phyloP scores from a whole-genome alignment of 1,140 invertebrate genomes.

The Caenorhabditis inopinata region DNA sequence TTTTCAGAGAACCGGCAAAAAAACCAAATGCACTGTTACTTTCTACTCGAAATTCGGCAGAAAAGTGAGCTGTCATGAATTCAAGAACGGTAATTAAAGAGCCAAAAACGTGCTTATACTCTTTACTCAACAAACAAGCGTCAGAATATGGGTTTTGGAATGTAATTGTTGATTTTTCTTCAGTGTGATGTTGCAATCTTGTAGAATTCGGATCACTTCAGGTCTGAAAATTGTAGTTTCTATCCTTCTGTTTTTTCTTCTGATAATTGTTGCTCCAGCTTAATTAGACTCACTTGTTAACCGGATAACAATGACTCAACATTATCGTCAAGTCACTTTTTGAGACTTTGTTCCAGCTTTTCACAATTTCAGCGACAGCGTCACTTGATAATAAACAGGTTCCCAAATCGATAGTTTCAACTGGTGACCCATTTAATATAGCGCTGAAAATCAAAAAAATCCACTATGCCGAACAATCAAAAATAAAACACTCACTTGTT shows the following conservation, averaged over 20 bases:
- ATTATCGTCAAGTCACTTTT: conserved; percentile 9
- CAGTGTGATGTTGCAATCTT: conserved; percentile 4
- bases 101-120: no score
- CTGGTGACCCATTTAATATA: background rate
- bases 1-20: conserved; percentile 49
- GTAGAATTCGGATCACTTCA: background rate
- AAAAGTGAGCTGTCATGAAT: conserved; percentile 44
- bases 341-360: conserved; percentile 12
- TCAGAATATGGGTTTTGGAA: conserved; percentile 24
- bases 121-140: background rate
- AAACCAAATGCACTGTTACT: conserved; percentile 39
- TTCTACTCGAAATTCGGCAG: conserved; percentile 48
- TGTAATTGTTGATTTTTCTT: conserved; percentile 12
- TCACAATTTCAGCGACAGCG: background rate
- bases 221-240: no score
- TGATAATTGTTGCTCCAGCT: no score
- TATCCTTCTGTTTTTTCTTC: no score
- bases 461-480: background rate
- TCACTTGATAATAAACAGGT: background rate
- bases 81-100: conserved; percentile 41
- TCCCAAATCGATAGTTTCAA: background rate
- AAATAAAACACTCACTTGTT: background rate
- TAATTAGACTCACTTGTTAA: conserved; percentile 30
- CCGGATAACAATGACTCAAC: conserved; percentile 22
- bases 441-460: background rate